Conservation (phyloP, 2,888 invertebrate genomes). For the Archaeoteleia sp. region DNA sequence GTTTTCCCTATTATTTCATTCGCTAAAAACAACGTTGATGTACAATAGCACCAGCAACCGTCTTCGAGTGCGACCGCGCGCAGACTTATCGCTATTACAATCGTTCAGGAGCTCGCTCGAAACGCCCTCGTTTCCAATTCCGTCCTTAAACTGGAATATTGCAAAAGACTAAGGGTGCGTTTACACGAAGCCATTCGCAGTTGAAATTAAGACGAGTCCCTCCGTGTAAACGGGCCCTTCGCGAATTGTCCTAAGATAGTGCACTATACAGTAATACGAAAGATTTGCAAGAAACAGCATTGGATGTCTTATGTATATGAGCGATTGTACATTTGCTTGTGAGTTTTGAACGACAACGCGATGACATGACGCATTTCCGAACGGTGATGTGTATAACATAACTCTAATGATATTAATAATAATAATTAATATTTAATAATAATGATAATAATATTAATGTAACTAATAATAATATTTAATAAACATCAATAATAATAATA, state of each 20-base stretch:
- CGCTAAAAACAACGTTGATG: conserved; percentile 21
- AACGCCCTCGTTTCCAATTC: conserved; percentile 35
- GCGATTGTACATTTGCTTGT: conserved; percentile 14
- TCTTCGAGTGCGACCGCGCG: too few relatives aligned
- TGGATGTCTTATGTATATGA: too few relatives aligned
- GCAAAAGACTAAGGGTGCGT: conserved; percentile 62
- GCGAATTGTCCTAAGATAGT: conserved; percentile 51
- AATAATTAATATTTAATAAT: too few relatives aligned
- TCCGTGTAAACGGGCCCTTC: too few relatives aligned
- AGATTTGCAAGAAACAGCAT: conserved; percentile 42
- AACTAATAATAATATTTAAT: conserved; percentile 16
- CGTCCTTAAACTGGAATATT: conserved; percentile 59
- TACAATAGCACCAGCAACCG: conserved; percentile 41
- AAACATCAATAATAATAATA: conserved; percentile 19
- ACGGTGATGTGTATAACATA: conserved; percentile 30
- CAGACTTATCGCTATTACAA: too few relatives aligned
- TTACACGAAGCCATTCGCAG: too few relatives aligned
- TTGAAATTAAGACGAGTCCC: too few relatives aligned
- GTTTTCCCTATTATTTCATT: too few relatives aligned
- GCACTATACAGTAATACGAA: conserved; percentile 48
- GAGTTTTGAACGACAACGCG: conserved; percentile 44
- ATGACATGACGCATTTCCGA: conserved; percentile 44
- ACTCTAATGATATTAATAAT: conserved; percentile 37
- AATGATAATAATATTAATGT: conserved; percentile 16
- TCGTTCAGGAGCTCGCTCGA: too few relatives aligned